Base-by-base conservation (phyloP, 2,888 invertebrate species). In the Pecten maximus region DNA sequence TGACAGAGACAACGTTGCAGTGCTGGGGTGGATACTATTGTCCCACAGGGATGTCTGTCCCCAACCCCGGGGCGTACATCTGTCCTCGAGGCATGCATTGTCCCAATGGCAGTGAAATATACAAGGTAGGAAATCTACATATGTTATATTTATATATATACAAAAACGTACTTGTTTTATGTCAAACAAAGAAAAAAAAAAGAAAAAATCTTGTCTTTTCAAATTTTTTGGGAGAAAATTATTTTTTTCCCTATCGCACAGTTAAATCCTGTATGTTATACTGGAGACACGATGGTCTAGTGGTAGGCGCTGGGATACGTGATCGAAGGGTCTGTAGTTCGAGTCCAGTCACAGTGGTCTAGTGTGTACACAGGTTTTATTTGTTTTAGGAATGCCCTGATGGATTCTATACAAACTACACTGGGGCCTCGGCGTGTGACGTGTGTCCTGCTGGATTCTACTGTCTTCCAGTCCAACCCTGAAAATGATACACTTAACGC, bases 11-110 rank as follows among this genome's bases (percentile, higher is more conserved):
- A 3, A 92, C 92, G 1, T 91, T 92, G 10, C 91, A 92, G 88
- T 96, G 96, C 90, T 96, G 96, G 96, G 96, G 95, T 48, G 96
- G 96, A 2, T 96, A 94, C 92, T 96, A 96, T 91, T 96, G 96
- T 90, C 95, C 95, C n/a, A 91, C 48, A 10, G 95, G 94, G 15
- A 91, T 94, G 89, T 91, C 92, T 15, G 93, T 91, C 16, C 95
- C 96, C 40, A 96, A 96, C 92, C 96, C 96, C 3, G 92, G 93
- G 19, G 91, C 92, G 6, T 95, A 94, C 91, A 90, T 95, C 86
- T 96, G 96, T 92, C 96, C 96, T 2, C 88, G 48, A 8, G 96
- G 96, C 16, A 91, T 96, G 93, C 95, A 96, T 48, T 96, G 96
- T 93, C 96, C 96, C 16, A 96, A 96, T 92, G 96, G 96, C 88